These are phyloP conservation scores for Ichneumoninae sp. DNA, from an alignment of 2,888 invertebrate genomes.

Conservation along the genomic window DNA sequence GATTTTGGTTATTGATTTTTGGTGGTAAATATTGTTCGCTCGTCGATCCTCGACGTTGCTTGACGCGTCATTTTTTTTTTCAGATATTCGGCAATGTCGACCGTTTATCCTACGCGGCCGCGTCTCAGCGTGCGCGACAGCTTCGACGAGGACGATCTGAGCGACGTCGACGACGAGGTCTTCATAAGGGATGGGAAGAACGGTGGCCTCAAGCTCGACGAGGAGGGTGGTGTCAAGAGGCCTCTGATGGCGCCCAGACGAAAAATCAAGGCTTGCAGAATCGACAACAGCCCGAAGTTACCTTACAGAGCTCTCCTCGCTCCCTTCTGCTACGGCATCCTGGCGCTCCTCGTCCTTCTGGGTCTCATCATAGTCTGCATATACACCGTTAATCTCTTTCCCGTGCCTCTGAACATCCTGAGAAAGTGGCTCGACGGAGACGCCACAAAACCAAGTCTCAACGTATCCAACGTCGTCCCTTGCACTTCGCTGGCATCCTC, in stretches of 20 bases:
- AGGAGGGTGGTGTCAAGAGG: slow-evolving; percentile 89
- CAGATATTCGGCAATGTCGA: slow-evolving; percentile 83
- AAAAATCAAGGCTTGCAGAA: slow-evolving; percentile 85
- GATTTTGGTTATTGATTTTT: background rate
- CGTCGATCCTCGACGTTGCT: background rate
- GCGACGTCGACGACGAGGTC: slow-evolving; percentile 92
- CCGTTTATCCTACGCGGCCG: slow-evolving; percentile 86
- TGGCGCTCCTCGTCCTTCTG: slow-evolving; percentile 86
- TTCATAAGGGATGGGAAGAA: slow-evolving; percentile 90
- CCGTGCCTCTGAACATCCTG: slow-evolving; percentile 87
- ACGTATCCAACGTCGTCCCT: slow-evolving; percentile 84
- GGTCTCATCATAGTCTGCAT: slow-evolving; percentile 88
- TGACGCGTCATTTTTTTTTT: background rate
- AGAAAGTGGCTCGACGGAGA: slow-evolving; percentile 86
- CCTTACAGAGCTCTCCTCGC: slow-evolving; percentile 87
- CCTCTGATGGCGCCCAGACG: slow-evolving; percentile 91
- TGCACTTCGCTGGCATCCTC: slow-evolving; percentile 87
- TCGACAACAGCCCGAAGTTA: slow-evolving; percentile 85
- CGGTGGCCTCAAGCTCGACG: slow-evolving; percentile 87
- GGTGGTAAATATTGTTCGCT: background rate
- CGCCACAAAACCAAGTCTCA: slow-evolving; percentile 71
- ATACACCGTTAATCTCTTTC: slow-evolving; percentile 88
- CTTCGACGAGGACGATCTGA: slow-evolving; percentile 89
- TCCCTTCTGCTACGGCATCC: slow-evolving; percentile 88
- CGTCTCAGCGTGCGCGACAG: slow-evolving; percentile 88